A percentile compares a stretch with the other conserved stretches of the same genome.
Conservation (phyloP, 2,888 invertebrate genomes). For the Rhagonycha lutea region DNA sequence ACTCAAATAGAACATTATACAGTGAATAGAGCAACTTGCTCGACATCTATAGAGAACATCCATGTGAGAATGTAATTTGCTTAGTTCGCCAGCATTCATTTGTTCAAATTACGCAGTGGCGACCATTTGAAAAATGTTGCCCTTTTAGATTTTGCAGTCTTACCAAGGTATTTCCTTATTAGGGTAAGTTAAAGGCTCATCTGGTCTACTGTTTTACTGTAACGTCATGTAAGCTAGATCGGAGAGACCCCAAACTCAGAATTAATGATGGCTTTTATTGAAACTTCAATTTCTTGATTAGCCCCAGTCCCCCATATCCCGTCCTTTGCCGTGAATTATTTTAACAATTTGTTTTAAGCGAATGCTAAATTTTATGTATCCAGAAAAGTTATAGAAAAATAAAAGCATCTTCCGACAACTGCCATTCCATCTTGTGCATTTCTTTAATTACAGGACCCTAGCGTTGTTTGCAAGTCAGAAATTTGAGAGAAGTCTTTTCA, state of each 20-base stretch:
- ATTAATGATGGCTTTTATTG: constrained; percentile 75
- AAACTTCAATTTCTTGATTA: constrained; percentile 71
- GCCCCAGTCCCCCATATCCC: constrained; percentile 48
- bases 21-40: constrained; percentile 24
- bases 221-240: constrained; percentile 46
- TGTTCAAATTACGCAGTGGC: constrained; percentile 63
- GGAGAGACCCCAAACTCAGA: constrained; percentile 56
- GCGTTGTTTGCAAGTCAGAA: neutral
- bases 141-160: constrained; percentile 10
- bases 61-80: constrained; percentile 68
- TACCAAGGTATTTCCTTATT: neutral
- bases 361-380: constrained; percentile 12
- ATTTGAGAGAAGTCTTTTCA: constrained; percentile 5
- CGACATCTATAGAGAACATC: constrained; percentile 36
- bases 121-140: constrained; percentile 41
- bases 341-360: constrained; percentile 49
- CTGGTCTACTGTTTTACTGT: constrained; percentile 40
- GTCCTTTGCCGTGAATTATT: constrained; percentile 47
- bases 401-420: neutral
- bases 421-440: neutral
- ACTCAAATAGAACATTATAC: constrained; percentile 32
- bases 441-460: neutral
- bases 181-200: constrained; percentile 1
- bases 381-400: constrained; percentile 13
- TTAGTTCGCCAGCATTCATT: constrained; percentile 67